A percentile compares a stretch with the other conserved stretches of the same genome.
phyloP scores from a whole-genome alignment of 2,113 vertebrate species.

The Loxodonta africana region DNA sequence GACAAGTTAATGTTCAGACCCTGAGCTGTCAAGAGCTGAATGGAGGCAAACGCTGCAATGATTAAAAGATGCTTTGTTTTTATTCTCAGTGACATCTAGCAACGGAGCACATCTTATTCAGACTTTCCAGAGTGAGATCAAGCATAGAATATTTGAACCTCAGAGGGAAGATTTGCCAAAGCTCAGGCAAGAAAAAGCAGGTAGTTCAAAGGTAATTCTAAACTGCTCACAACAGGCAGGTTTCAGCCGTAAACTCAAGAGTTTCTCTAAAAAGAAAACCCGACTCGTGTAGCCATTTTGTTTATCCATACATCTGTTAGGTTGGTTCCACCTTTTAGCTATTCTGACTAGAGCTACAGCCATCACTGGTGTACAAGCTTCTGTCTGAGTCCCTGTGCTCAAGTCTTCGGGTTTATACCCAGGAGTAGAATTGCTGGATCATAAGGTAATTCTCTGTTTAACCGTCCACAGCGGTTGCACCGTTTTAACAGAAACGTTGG shows the following conservation, averaged over 20 bases:
- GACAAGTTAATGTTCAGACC: not conserved
- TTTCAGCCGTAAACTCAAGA: not conserved
- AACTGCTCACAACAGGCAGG: not conserved
- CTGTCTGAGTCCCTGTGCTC: too few species aligned
- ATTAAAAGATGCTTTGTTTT: not conserved
- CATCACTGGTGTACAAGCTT: too few species aligned
- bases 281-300: not conserved
- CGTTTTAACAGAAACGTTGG: too few species aligned
- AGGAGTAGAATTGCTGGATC: not conserved
- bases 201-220: rapidly evolving
- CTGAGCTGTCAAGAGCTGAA: not conserved
- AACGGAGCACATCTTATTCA: not conserved
- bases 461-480: not conserved
- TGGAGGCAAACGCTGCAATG: rapidly evolving
- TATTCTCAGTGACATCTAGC: rapidly evolving
- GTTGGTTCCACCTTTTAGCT: too few species aligned
- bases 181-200: not conserved
- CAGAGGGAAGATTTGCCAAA: not conserved
- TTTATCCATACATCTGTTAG: too few species aligned
- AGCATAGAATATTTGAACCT: not conserved
- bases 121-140: not conserved
- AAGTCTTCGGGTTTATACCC: too few species aligned
- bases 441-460: not conserved
- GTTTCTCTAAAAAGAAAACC: not conserved
- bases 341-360: too few species aligned